Base-by-base conservation (phyloP, 1,140 invertebrate species). In the Thaumetopoea pityocampa region DNA sequence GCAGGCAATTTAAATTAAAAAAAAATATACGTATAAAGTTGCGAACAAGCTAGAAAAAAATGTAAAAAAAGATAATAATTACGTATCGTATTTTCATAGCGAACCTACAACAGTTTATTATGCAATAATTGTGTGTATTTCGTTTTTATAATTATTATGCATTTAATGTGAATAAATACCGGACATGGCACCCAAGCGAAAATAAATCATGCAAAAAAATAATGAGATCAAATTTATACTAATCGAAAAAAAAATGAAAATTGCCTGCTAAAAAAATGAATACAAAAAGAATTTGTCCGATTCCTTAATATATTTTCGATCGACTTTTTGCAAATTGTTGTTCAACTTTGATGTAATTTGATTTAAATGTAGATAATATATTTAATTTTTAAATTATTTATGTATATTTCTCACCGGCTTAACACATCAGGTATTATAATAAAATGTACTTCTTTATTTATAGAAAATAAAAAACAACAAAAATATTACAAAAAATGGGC, bases 1-100 rank as follows among this genome's bases (percentile, higher is more conserved):
- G 76, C 79, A 80, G 79, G 79, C 79, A 83, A 83, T 79, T 74
- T 70, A 57, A 54, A 56, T 69, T 63, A 67, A 47, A 49, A 55
- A 42, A 47, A 56, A 51, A 33, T 47, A 52, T 58, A 54, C 48
- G 45, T 62, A 62, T 42, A 49, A 66, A 41, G 11, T 26, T 37
- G 29, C 27, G 23, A 29, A 30, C 19, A 51, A 51, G 48, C 48
- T 20, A 51, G 34, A 50, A 53, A 56, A 48, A 60, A 46, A 27
- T 51, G 45, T 41, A 44, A 56, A 38, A 35, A 36, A 23, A 38
- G 37, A 48, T 47, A 41, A 41, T 26, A 38, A 37, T 43, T 50
- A 50, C 45, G 45, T 48, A 48, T 48, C 17, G 20, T 15, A 18
- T 11, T 4, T 18, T 12, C 6, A 26, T 11, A 18, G 27, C 22